Base-by-base conservation (phyloP, 92 coral and sea anemone species). In the Montipora capitata region DNA sequence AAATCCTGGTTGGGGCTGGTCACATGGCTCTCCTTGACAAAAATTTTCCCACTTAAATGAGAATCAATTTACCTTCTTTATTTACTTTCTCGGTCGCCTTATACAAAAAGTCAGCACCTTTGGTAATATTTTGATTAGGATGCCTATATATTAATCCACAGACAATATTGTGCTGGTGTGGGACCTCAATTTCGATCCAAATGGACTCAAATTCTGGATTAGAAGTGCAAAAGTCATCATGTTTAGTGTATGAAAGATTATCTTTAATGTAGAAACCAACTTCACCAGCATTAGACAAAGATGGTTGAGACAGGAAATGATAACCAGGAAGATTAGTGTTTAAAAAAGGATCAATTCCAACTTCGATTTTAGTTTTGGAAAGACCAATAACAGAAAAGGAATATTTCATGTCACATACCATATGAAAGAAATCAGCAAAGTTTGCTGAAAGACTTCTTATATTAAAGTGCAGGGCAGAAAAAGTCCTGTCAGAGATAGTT, bases 211-310 rank as follows among this genome's bases (percentile, higher is more conserved):
- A 87, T 41, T 91, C 94, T 10, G 49, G 51, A 1, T 42, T 3
- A 15, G 85, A 18, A 74, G 56, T 65, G 79, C 87, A 73, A 5
- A 93, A 67, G n/a, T 93, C 91, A 7, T 56, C 79, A 35, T 89
- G 41, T 79, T 64, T 27, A 35, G 68, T 71, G 45, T 12, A 89
- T 10, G 72, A 40, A 39, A 92, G 71, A 63, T 65, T 59, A 40
- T 80, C 76, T n/a, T 79, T 79, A 15, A 92, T 70, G 58, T 77
- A 92, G 61, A 92, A 75, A 7, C 93, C 95, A 68, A 88, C 95
- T 0, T 92, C 95, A 5, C 92, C 88, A 58, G 95, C 92, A 74
- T 68, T 74, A 0, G 87, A 83, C 35, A 71, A 38, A 39, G 82
- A n/a, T n/a, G n/a, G n/a, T n/a, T n/a, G n/a, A n/a, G n/a, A n/a